A percentile compares a stretch with the other conserved stretches of the same genome.
Conservation (phyloP, 2,113 vertebrate genomes). For the Galbula dea region DNA sequence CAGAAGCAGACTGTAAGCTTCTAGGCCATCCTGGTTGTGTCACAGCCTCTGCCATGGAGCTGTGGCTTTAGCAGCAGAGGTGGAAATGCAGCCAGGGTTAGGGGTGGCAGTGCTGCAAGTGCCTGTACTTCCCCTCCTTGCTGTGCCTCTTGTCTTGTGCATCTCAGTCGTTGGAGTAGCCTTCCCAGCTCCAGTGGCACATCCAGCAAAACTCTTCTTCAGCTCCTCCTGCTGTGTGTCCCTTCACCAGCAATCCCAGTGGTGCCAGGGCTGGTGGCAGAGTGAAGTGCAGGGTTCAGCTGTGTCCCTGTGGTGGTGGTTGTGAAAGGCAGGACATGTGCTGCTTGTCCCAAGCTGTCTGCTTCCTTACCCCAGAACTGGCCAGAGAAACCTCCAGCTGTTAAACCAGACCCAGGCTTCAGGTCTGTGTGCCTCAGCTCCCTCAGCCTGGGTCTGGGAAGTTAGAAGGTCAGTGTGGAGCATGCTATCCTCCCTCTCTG, state of each 20-base stretch:
- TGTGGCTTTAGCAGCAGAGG: neutral
- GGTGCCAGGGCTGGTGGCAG: neutral
- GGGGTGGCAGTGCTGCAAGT: neutral
- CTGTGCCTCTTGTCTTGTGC: neutral
- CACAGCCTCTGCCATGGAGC: neutral
- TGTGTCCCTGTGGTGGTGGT: neutral
- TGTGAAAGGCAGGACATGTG: neutral
- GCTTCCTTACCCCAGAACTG: neutral
- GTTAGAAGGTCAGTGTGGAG: neutral
- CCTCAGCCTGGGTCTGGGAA: neutral
- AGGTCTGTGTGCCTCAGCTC: neutral
- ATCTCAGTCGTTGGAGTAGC: neutral
- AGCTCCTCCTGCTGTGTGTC: neutral
- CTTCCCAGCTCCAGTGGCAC: neutral
- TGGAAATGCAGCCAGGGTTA: neutral
- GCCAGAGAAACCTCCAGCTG: accelerated
- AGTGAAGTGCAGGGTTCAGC: neutral
- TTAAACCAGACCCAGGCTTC: accelerated
- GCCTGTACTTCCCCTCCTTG: neutral
- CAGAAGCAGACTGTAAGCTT: neutral
- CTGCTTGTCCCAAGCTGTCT: neutral
- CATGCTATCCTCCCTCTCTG: neutral
- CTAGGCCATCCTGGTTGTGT: neutral
- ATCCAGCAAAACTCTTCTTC: neutral
- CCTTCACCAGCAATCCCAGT: neutral